phyloP scores from a whole-genome alignment of 2,888 invertebrate genomes.

The Pseudococcus viburni region DNA sequence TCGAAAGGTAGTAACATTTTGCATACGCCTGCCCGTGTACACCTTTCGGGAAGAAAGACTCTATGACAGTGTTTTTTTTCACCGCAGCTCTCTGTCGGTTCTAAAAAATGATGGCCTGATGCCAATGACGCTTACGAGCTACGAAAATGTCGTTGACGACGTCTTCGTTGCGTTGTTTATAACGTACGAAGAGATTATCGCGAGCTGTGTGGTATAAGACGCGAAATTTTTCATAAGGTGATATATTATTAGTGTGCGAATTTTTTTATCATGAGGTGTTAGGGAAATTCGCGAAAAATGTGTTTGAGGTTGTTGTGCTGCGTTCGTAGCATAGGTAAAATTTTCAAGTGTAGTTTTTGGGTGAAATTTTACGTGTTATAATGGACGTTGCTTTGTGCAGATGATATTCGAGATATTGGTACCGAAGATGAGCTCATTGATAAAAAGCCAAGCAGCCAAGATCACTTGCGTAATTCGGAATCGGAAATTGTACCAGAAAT shows the following conservation, averaged over 20 bases:
- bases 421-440: neutral
- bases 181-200: neutral
- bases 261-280: slow-evolving; percentile 1
- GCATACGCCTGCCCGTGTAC: slow-evolving; percentile 37
- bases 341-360: neutral
- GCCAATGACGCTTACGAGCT: slow-evolving; percentile 37
- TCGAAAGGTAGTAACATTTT: neutral
- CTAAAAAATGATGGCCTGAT: neutral
- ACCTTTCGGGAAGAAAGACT: slow-evolving; percentile 3
- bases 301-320: slow-evolving; percentile 64
- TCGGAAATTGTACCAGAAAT: slow-evolving; percentile 45
- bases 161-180: slow-evolving; percentile 23
- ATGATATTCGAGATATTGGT: neutral
- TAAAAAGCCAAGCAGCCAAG: neutral
- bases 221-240: neutral
- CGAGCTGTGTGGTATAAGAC: neutral
- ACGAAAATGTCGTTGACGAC: neutral
- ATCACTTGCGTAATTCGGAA: neutral
- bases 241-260: neutral
- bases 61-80: slow-evolving; percentile 7
- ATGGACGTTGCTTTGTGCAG: neutral
- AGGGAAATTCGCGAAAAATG: slow-evolving; percentile 10
- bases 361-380: neutral
- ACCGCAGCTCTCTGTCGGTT: neutral
- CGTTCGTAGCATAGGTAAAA: slow-evolving; percentile 51